Evolutionary conservation across 2,888 invertebrate genomes (phyloP), one percentile per base, ranked within the genome.

Genomic region (Caradrina clavipalpis): DNA sequence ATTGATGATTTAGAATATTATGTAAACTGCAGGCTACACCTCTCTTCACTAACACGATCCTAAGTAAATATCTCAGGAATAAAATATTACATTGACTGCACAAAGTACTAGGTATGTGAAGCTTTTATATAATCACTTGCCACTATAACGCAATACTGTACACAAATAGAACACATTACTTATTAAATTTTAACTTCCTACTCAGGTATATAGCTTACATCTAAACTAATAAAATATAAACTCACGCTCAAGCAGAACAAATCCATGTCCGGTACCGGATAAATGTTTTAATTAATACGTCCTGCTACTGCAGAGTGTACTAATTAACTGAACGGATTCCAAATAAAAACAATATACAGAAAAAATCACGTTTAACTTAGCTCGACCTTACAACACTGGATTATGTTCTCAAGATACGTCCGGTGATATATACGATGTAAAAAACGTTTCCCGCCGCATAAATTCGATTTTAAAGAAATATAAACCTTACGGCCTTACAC

Each of bases 291-390:
- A 92, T 92, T 92, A 91, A 89, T 87, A 92, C 92, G 93, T 93
- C 92, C 88, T 88, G 83, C 89, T 86, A 80, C 85, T 87, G 73
- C 88, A 87, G 84, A 87, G 85, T 87, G 80, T 86, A 87, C 86
- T 93, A 95, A 95, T 94, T 94, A 93, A 94, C 93, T 95, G 91
- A 94, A 91, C 87, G 84, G 86, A 90, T 89, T 82, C 85, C 83
- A 92, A 92, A 90, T 87, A 90, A 91, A 89, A 89, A 85, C 81
- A 87, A 81, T 84, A 92, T 89, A 89, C 84, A 78, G 78, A 93
- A 91, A 92, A 93, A 91, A 88, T 56, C 82, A 87, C 86, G 86
- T 81, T 87, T 85, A 87, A 88, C 89, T 86, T 80, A 71, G 81
- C 80, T 78, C 83, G 84, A 82, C 78, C 81, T 82, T 78, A 81